These are phyloP conservation scores for Trissolcus brochymenae DNA, from an alignment of 2,888 invertebrate genomes.

Conservation along the genomic window DNA sequence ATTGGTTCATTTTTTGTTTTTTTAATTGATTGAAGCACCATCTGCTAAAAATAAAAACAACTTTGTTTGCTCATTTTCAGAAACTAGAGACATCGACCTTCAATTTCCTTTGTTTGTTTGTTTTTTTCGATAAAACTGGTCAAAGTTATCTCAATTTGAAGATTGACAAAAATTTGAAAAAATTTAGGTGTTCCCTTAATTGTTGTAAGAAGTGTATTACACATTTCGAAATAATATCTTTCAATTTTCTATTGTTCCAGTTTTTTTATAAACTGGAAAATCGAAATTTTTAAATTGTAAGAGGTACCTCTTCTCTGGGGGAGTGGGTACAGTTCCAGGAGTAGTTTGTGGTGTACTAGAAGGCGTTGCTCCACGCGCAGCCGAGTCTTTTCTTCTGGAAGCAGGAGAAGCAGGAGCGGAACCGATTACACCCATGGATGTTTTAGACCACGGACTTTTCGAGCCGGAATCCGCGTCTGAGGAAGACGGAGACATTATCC, in stretches of 20 bases:
- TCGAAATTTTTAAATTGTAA: not conserved
- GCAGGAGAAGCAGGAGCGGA: conserved; percentile 74
- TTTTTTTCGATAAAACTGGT: no score
- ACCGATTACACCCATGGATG: conserved; percentile 70
- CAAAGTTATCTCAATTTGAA: no score
- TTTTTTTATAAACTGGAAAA: not conserved
- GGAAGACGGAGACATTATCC: conserved; percentile 84
- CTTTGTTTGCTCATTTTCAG: no score
- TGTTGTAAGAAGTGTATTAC: no score
- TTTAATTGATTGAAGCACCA: no score
- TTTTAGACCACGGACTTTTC: conserved; percentile 73
- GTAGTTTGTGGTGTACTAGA: conserved; percentile 68
- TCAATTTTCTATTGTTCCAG: not conserved
- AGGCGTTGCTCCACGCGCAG: conserved; percentile 71
- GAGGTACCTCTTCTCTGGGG: conserved; percentile 65
- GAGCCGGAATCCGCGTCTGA: conserved; percentile 78
- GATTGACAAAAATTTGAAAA: no score
- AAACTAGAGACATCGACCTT: no score
- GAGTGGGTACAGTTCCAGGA: conserved; percentile 66
- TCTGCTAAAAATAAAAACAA: no score
- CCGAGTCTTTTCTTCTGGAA: conserved; percentile 76
- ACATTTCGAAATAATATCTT: no score
- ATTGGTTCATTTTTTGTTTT: no score
- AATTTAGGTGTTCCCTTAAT: no score
- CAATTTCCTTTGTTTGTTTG: no score